Conservation (phyloP, 2,888 invertebrate genomes). For the Hecatera dysodea region DNA sequence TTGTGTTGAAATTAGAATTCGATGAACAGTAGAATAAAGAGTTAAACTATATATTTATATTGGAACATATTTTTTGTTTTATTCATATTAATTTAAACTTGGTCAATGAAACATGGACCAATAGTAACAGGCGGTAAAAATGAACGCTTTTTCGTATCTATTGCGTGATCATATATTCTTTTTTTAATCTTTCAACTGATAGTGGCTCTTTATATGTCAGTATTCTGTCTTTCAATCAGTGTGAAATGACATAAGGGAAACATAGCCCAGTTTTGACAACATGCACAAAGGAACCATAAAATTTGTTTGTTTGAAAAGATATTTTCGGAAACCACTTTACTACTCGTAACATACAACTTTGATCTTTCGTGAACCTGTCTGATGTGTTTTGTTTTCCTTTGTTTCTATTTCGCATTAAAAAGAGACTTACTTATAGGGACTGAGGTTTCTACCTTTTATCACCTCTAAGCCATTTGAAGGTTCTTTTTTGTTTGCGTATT, state of each 20-base stretch:
- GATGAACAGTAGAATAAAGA: conserved; percentile 8
- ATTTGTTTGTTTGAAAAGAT: conserved; percentile 41
- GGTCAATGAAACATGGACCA: not conserved
- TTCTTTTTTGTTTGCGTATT: conserved; percentile 7
- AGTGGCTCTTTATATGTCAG: not conserved
- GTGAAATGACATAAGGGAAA: conserved; percentile 13
- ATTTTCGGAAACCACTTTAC: conserved; percentile 40
- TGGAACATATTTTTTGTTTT: conserved; percentile 11
- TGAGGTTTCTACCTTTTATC: conserved; percentile 1
- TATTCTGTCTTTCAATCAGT: not conserved
- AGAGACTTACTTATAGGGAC: conserved; percentile 13
- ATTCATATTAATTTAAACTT: conserved; percentile 17
- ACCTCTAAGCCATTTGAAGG: not conserved
- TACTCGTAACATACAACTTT: conserved; percentile 31
- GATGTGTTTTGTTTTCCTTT: conserved; percentile 55
- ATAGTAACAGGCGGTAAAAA: not conserved
- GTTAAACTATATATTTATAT: conserved; percentile 14
- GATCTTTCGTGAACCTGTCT: conserved; percentile 46
- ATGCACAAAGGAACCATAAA: conserved; percentile 15
- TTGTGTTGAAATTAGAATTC: conserved; percentile 27
- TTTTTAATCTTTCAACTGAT: not conserved
- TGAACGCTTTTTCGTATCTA: not conserved
- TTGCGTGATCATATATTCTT: not conserved
- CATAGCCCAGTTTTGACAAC: conserved; percentile 23
- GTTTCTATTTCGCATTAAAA: conserved; percentile 33